Evolutionary conservation across 2,888 invertebrate genomes (phyloP), one percentile per base, ranked within the genome.

Genomic region (Physocephala rufipes): DNA sequence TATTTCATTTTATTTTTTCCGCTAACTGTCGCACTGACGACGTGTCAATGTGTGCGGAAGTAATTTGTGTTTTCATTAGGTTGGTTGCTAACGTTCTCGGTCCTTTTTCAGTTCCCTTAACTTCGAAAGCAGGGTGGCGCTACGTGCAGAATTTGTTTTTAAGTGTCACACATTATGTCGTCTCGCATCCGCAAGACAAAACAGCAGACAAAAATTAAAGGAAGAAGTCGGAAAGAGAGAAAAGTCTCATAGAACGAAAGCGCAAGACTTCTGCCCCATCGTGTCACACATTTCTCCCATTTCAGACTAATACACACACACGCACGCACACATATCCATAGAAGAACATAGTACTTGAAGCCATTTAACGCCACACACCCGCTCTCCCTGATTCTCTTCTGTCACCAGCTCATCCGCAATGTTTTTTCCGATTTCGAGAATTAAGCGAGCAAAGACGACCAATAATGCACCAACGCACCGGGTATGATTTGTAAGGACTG

Each of bases 41-140:
- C 80, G 82, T 82, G 82, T 79, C 82, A 82, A 80, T 81, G 79
- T 80, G 81, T 80, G 81, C 82, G 82, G 81, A 82, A 81, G 81
- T 82, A 82, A 82, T 82, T 82, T 81, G 82, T 80, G 78, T 81
- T 82, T 82, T 82, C 82, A 82, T 82, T 82, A 82, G 80, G 78
- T 79, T 80, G 78, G 78, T 79, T 80, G 78, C 78, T 76, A 78
- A 74, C 79, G 77, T 74, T 76, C 67, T 15, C 55, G 21, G 55
- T 55, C 15, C 47, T 30, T 13, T 5, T 62, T 15, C 62, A 19
- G 15, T 2, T 45, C 47, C 49, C 69, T 47, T 21, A 13, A 7
- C 16, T 21, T 55, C 19, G 43, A 13, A 45, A 13, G n/a, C 28
- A 36, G 4, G 9, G 36, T 30, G 30, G 51, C 28, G 43, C 59